Base-by-base conservation (phyloP, 2,888 invertebrate species). In the Sarcophaga caerulescens region DNA sequence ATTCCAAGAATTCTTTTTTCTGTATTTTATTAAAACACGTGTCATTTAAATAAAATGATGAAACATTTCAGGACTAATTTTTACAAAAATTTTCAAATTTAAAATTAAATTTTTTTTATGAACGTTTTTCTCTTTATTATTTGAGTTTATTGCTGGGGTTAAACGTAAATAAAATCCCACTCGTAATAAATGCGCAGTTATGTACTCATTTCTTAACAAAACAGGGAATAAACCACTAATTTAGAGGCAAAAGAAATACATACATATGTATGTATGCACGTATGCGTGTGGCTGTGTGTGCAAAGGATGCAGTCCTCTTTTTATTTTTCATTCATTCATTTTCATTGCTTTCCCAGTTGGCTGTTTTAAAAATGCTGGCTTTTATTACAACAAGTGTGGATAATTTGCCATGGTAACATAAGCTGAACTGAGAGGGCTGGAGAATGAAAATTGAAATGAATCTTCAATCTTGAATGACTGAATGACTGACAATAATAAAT, bases 321-420 rank as follows among this genome's bases (percentile, higher is more conserved):
- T 21, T 60, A 19, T 65, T 17, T 60, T 10, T 66, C 45, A 25
- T 52, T 52, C 60, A 14, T 14, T 47, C 14, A 11, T 12, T 47
- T 47, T 47, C 47, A 47, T 47, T 47, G 11, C 47, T 14, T 47
- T 47, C 47, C 69, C 23, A 66, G 52, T 66, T 66, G 60, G 63
- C 60, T 75, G 79, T 75, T 71, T 70, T 45, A 14, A 11, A 12
- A 75, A 79, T 75, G 84, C 70, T 84, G 79, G 11, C 14, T 80
- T 78, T 74, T 79, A 75, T 79, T 79, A 79, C 68, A 47, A 47
- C 47, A 70, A 84, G 79, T 79, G 79, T 25, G 60, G 69, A 84
- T 84, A 84, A 70, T 84, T 80, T 79, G 63, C 47, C 47, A 70
- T 84, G 84, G 70, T 60, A 84, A 69, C 84, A 79, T 80, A 79